Evolutionary conservation across 2,797 vertebrate genomes (phyloP), one percentile per base, ranked within the genome.

Genomic region (Malurus splendens): DNA sequence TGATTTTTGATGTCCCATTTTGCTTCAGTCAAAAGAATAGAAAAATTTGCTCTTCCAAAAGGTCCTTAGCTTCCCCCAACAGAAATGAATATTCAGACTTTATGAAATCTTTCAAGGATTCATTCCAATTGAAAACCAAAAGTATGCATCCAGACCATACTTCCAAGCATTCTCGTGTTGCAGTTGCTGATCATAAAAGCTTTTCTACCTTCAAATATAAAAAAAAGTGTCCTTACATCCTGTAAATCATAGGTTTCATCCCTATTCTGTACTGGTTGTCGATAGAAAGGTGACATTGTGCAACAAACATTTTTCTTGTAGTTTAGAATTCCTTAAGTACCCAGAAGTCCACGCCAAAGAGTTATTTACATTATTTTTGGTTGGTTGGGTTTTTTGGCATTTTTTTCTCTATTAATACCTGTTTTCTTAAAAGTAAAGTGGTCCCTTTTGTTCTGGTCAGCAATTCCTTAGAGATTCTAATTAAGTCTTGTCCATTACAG

Each of bases 401-500:
- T 59, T 78, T 30, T 84, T 73, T 93, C 90, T 78, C 55, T 72
- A 20, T 80, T 84, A 91, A 80, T 85, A 80, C 38, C 45, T 81
- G 11, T 50, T 93, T 75, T 89, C 28, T 81, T 66, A 45, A 72
- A 77, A 90, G 30, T 3, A 9, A 78, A 68, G 32, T 38, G 2
- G 22, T 75, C 15, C 17, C 27, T 91, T 90, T 78, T 86, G 41
- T 86, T 81, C 45, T 91, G 66, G 57, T 89, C 86, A 90, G 84
- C 79, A 91, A 28, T 85, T 92, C 82, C 62, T 91, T 78, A 56
- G 82, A 82, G 62, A 87, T 79, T 90, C 39, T 89, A 91, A 90
- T 94, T 95, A 93, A 93, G 42, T 75, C 41, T 66, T 85, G 66
- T 30, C 66, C 66, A 92, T 93, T 89, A 47, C 27, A 89, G 42